phyloP scores from a whole-genome alignment of 2,113 vertebrate species.

The Colaptes auratus region DNA sequence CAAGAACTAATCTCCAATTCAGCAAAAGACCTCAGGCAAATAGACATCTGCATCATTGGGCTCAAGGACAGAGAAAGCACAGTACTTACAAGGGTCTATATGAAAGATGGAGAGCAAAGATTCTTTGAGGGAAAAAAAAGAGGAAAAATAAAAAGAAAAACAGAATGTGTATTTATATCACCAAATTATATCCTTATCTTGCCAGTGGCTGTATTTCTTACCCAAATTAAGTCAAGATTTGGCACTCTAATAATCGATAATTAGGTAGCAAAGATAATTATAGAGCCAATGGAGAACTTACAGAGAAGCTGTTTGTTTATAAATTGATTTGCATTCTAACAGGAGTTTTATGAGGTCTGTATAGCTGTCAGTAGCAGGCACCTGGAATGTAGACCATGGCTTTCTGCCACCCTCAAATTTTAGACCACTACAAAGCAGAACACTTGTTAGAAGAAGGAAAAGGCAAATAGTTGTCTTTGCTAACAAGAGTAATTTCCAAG shows the following conservation, averaged over 20 bases:
- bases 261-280: constrained; percentile 50
- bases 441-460: neutral
- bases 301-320: constrained; percentile 18
- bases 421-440: neutral
- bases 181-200: constrained; percentile 41
- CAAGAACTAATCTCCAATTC: neutral
- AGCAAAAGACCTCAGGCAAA: neutral
- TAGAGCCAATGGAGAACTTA: neutral
- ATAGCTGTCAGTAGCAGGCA: neutral
- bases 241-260: constrained; percentile 42
- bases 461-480: neutral
- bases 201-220: neutral
- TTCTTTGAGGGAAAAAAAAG: neutral
- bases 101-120: neutral
- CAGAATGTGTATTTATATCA: neutral
- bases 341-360: neutral
- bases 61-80: neutral
- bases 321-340: constrained; percentile 44
- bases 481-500: neutral
- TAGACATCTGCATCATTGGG: no score
- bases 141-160: neutral
- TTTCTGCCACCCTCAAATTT: neutral
- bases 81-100: no score
- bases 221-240: constrained; percentile 27
- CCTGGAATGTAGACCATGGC: neutral